phyloP scores from a whole-genome alignment of 1,140 invertebrate genomes.

The Drosophila kepulauana region DNA sequence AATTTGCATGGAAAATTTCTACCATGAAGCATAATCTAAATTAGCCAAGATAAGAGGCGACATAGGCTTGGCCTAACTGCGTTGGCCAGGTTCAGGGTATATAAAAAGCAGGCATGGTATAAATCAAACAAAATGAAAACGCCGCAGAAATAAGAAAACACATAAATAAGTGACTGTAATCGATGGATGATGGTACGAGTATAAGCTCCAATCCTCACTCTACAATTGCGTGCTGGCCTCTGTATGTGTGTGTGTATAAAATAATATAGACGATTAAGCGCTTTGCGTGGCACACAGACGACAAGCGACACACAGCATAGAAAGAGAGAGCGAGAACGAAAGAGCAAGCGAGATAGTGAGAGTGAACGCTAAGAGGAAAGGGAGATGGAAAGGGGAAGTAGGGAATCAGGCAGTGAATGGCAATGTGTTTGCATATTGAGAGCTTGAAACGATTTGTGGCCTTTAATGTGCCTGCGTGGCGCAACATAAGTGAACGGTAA shows the following conservation, averaged over 20 bases:
- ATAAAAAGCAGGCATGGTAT: slow-evolving; percentile 36
- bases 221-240: slow-evolving; percentile 33
- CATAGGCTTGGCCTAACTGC: background rate
- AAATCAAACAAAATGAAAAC: slow-evolving; percentile 55
- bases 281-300: slow-evolving; percentile 25
- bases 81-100: slow-evolving; percentile 31
- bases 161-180: slow-evolving; percentile 78
- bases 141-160: slow-evolving; percentile 61
- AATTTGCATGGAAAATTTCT: background rate
- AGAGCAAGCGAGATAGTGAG: background rate
- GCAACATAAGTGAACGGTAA: slow-evolving; percentile 70
- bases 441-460: slow-evolving; percentile 75
- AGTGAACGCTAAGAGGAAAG: background rate
- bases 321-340: background rate
- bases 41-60: background rate
- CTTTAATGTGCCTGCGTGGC: slow-evolving; percentile 73
- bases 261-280: slow-evolving; percentile 59
- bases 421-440: slow-evolving; percentile 66
- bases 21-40: slow-evolving; percentile 5
- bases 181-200: slow-evolving; percentile 49
- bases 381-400: background rate
- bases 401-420: slow-evolving; percentile 21
- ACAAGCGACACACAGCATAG: background rate
- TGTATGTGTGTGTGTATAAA: slow-evolving; percentile 38
- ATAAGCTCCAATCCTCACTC: slow-evolving; percentile 30